Base-by-base conservation (phyloP, 2,797 vertebrate species). In the Pangasius djambal region DNA sequence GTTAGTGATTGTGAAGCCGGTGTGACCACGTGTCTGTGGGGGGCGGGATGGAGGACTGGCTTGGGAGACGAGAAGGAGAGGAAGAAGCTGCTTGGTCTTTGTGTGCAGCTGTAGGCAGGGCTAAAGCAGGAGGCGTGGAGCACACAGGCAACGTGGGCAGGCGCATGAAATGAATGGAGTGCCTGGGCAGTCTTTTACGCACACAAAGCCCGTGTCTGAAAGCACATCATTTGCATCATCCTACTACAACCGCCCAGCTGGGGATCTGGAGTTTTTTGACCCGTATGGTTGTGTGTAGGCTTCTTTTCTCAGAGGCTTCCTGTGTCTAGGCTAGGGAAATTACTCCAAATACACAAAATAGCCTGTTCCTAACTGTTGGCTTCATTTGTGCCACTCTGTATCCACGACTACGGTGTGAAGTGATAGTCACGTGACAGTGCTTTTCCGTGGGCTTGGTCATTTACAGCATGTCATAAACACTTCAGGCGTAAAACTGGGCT, bases 161-260 rank as follows among this genome's bases (percentile, higher is more conserved):
- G 91, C 93, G 91, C 93, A 91, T 93, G 91, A 94, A 94, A 92
- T 94, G 94, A 97, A 95, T 95, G 95, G 93, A 92, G 93, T 86
- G 90, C 92, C 90, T 92, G 92, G 79, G 72, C 59, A 70, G 78
- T 61, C 34, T 63, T 78, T 77, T 83, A 52, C 87, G 61, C 87
- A 69, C 92, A 94, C 93, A 95, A 94, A 95, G 83, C 91, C 92
- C 86, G 67, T 88, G 89, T 93, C 92, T 96, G 95, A 96, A 96
- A 95, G 94, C 94, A 96, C 94, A 94, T 94, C 91, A 96, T 97
- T 96, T 96, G 95, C 95, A 96, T 96, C 92, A 89, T 93, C 89
- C 86, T 89, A 86, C 85, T 87, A 75, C 83, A 83, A 15, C 92
- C 67, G 70, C 91, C 87, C 69, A 57, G 67, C 85, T 91, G 70